These are phyloP conservation scores for Sciurus niger DNA, from an alignment of 2,113 vertebrate genomes.

Conservation along the genomic window DNA sequence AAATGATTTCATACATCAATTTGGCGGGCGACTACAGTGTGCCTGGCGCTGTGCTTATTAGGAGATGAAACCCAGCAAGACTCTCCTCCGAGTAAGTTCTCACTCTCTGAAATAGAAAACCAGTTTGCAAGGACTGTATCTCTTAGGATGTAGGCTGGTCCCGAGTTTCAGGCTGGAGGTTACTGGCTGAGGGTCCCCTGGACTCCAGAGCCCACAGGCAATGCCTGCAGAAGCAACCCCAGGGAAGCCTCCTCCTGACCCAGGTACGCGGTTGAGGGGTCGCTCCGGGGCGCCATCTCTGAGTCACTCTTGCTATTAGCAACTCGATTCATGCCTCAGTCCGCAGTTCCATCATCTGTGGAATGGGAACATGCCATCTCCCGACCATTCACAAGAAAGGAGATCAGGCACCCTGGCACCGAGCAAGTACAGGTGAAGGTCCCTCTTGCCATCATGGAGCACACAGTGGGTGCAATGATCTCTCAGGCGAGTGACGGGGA, in stretches of 20 bases:
- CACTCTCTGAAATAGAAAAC: not conserved
- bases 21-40: not conserved
- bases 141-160: not conserved
- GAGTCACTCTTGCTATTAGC: not conserved
- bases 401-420: too few relatives aligned
- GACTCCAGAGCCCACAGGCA: not conserved
- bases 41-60: not conserved
- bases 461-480: not conserved
- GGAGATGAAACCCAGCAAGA: not conserved
- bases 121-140: not conserved
- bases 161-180: not conserved
- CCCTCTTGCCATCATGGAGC: not conserved
- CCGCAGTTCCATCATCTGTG: not conserved
- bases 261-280: accelerated
- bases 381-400: not conserved
- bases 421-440: not conserved
- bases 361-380: not conserved
- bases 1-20: not conserved
- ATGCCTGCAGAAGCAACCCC: not conserved
- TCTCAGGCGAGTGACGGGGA: not conserved
- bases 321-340: not conserved
- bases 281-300: not conserved
- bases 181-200: not conserved
- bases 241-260: accelerated
- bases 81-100: not conserved